phyloP scores from a whole-genome alignment of 2,888 invertebrate genomes.

The Eristalis intricaria region DNA sequence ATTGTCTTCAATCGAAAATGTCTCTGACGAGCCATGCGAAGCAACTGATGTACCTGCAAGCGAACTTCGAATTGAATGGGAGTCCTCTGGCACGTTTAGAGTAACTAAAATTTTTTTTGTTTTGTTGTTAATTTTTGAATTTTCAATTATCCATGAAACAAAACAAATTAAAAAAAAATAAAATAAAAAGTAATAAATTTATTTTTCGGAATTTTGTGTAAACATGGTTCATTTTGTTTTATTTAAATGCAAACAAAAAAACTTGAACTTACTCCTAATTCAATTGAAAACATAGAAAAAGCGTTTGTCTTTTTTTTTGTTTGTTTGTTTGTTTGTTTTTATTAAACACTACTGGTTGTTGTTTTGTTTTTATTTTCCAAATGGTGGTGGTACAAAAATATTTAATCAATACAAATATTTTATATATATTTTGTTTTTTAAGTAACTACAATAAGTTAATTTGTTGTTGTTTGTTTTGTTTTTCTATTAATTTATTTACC shows the following conservation, averaged over 20 bases:
- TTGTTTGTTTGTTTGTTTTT: no score
- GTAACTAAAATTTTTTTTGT: slow-evolving; percentile 77
- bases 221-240: slow-evolving; percentile 27
- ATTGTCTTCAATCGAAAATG: slow-evolving; percentile 81
- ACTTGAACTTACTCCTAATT: background rate
- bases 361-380: slow-evolving; percentile 25
- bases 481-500: slow-evolving; percentile 23
- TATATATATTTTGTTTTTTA: slow-evolving; percentile 17
- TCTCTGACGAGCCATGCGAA: slow-evolving; percentile 80
- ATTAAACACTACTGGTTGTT: slow-evolving; percentile 30
- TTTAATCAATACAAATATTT: slow-evolving; percentile 47
- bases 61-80: slow-evolving; percentile 81
- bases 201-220: slow-evolving; percentile 31
- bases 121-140: slow-evolving; percentile 63
- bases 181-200: slow-evolving; percentile 49
- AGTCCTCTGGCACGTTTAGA: slow-evolving; percentile 81
- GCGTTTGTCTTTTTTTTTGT: background rate
- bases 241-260: slow-evolving; percentile 34
- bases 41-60: slow-evolving; percentile 81
- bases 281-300: slow-evolving; percentile 39
- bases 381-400: slow-evolving; percentile 37
- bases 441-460: slow-evolving; percentile 53
- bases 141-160: slow-evolving; percentile 56
- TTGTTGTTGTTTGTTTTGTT: slow-evolving; percentile 12
- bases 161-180: slow-evolving; percentile 54